Percentiles rank a stretch among this genome's conserved stretches.
Conservation (phyloP, 1,140 invertebrate genomes). For the Hyles euphorbiae region DNA sequence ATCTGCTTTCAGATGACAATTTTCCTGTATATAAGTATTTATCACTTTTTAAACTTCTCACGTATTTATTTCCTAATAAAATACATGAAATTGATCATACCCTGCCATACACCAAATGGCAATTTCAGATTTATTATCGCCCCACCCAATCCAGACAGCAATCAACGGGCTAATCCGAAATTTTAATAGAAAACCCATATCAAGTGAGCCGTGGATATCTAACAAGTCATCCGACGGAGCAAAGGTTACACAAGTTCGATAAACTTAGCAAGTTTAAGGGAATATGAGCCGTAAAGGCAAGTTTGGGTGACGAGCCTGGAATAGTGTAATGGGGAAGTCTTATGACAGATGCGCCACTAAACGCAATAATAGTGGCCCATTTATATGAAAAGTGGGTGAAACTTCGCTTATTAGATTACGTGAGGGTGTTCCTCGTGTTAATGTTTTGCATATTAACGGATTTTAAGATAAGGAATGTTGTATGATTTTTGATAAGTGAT, state of each 20-base stretch:
- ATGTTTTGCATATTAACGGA: too few species aligned
- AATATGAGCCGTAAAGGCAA: constrained; percentile 17
- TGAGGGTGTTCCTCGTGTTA: neutral
- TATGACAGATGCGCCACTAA: constrained; percentile 22
- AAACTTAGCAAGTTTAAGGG: constrained; percentile 14
- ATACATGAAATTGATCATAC: too few species aligned
- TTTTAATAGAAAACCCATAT: constrained; percentile 7
- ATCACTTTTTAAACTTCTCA: too few species aligned
- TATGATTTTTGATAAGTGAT: too few species aligned
- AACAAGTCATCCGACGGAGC: constrained; percentile 4
- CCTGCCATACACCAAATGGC: too few species aligned
- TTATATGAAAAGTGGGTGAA: constrained; percentile 11
- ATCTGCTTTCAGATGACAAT: too few species aligned
- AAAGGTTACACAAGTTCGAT: constrained; percentile 12
- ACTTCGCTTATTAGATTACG: constrained; percentile 16
- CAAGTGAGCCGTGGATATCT: neutral
- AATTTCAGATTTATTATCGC: neutral
- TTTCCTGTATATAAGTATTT: too few species aligned
- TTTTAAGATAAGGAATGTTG: too few species aligned
- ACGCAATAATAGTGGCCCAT: constrained; percentile 12
- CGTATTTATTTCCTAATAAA: too few species aligned
- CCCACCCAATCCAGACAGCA: neutral
- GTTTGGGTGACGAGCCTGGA: constrained; percentile 12
- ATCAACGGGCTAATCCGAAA: neutral
- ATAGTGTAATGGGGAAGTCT: constrained; percentile 16